Conservation (phyloP, 1,140 invertebrate species). For the Protaetia brevitarsis region DNA sequence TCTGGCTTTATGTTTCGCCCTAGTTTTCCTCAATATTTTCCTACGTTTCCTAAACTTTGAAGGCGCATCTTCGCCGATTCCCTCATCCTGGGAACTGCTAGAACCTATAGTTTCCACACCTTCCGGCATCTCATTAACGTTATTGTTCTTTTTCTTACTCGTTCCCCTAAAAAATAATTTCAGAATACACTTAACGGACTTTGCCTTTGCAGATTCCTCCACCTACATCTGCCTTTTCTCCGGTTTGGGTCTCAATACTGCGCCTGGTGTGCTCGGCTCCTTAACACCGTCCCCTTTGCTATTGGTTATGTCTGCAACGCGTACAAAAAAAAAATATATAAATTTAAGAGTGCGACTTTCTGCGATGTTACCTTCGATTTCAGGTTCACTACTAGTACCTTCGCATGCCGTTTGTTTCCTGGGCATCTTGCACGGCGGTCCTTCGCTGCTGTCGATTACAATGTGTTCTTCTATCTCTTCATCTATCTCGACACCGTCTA, state of each 20-base stretch:
- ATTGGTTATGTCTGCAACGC: constrained; percentile 5
- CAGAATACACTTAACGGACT: too few relatives aligned
- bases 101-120: constrained; percentile 41
- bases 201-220: not conserved
- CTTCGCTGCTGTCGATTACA: constrained; percentile 39
- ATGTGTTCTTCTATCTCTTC: constrained; percentile 45
- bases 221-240: constrained; percentile 35
- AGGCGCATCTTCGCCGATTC: constrained; percentile 39
- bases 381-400: constrained; percentile 43
- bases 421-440: constrained; percentile 55
- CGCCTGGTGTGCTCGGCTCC: constrained; percentile 1
- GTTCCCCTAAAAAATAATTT: not conserved
- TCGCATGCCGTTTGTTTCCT: constrained; percentile 40
- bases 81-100: constrained; percentile 46
- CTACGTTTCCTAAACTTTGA: constrained; percentile 43
- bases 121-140: constrained; percentile 38
- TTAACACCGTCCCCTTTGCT: constrained; percentile 21
- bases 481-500: constrained; percentile 49
- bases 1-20: constrained; percentile 31
- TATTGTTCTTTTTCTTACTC: constrained; percentile 34
- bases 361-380: constrained; percentile 37
- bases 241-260: constrained; percentile 4
- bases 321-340: not conserved
- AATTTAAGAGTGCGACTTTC: too few relatives aligned
- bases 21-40: constrained; percentile 45